Conservation (phyloP, 2,888 invertebrate genomes). For the Dynastes tityus region DNA sequence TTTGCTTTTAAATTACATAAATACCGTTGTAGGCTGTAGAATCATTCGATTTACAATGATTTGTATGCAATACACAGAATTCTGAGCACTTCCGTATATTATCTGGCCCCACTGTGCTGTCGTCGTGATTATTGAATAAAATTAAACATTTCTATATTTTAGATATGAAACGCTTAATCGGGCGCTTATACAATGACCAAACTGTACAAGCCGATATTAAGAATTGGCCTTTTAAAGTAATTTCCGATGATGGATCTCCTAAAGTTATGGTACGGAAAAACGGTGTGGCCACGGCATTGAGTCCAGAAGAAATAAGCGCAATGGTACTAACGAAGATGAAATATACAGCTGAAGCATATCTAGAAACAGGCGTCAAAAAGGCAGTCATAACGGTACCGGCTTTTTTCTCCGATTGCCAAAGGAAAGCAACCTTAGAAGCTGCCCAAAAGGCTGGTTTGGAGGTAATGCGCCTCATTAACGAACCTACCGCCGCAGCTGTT, state of each 20-base stretch:
- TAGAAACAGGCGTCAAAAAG: conserved; percentile 54
- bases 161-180: conserved; percentile 61
- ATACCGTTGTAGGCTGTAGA: too few species aligned
- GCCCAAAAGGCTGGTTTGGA: conserved; percentile 58
- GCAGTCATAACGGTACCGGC: conserved; percentile 61
- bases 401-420: conserved; percentile 59
- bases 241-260: conserved; percentile 53
- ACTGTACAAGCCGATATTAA: conserved; percentile 56
- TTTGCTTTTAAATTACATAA: too few species aligned
- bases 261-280: conserved; percentile 52
- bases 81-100: too few species aligned
- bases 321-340: conserved; percentile 56
- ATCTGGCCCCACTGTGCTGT: too few species aligned
- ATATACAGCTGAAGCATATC: conserved; percentile 50
- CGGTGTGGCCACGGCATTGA: conserved; percentile 46
- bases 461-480: conserved; percentile 56
- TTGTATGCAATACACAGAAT: too few species aligned
- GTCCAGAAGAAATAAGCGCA: conserved; percentile 57
- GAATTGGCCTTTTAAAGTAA: conserved; percentile 56
- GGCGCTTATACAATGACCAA: conserved; percentile 56
- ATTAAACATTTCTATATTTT: conserved; percentile 25
- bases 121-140: too few species aligned
- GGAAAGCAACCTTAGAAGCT: conserved; percentile 60
- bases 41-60: too few species aligned
- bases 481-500: conserved; percentile 60